phyloP scores from a whole-genome alignment of 2,888 invertebrate species.

The Rotaria sp. region DNA sequence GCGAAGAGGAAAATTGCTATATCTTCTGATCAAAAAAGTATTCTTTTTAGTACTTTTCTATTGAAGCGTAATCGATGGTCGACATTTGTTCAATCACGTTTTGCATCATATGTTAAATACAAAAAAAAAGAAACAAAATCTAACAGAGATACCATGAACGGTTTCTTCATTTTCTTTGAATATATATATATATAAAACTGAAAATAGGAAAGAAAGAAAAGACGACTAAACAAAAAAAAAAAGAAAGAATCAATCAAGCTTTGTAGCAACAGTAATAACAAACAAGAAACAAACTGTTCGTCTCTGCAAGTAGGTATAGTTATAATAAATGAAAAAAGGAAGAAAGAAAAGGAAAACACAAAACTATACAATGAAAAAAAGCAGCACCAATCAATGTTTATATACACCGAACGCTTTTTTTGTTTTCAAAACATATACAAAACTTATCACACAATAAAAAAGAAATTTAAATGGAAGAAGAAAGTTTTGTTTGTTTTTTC shows the following conservation, averaged over 20 bases:
- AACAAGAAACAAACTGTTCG: constrained; percentile 7
- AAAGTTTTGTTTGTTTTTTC: neutral
- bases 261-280: neutral
- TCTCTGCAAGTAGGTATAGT: neutral
- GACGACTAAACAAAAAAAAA: neutral
- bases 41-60: too few species aligned
- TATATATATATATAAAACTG: neutral
- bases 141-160: neutral
- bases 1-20: too few species aligned
- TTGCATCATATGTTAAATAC: neutral
- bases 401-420: neutral
- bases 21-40: too few species aligned
- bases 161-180: neutral
- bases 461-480: neutral
- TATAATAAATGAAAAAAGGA: neutral
- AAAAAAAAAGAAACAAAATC: neutral
- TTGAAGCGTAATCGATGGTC: too few species aligned
- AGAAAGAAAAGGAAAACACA: neutral
- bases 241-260: neutral
- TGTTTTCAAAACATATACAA: neutral
- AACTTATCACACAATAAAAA: neutral
- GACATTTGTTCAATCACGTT: too few species aligned
- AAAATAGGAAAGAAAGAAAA: neutral
- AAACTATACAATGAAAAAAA: neutral
- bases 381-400: neutral